Conservation (phyloP, 2,113 vertebrate genomes). For the Burhinus bistriatus region DNA sequence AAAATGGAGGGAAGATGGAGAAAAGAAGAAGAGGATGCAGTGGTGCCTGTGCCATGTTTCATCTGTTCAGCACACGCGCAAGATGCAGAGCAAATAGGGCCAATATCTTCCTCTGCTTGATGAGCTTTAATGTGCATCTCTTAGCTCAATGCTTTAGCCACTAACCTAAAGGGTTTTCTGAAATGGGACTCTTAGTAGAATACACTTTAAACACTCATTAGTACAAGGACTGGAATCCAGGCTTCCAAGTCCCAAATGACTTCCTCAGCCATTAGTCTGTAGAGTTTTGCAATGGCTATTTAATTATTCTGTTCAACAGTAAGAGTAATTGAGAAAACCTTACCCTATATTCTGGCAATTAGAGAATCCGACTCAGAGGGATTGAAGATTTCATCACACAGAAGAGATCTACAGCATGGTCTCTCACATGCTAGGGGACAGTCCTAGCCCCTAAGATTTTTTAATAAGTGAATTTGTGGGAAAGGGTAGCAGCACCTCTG, state of each 20-base stretch:
- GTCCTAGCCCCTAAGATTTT: neutral
- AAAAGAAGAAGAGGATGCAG: neutral
- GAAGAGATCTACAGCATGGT: neutral
- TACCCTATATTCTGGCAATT: neutral
- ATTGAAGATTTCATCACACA: neutral
- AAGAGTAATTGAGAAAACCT: conserved; percentile 6
- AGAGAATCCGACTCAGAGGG: neutral
- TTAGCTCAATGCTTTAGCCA: neutral
- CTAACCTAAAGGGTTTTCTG: neutral
- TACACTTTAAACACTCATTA: conserved; percentile 7
- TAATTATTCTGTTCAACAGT: conserved; percentile 15
- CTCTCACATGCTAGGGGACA: neutral
- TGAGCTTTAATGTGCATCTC: neutral
- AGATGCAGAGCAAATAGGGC: neutral
- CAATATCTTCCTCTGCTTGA: neutral
- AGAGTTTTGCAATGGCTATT: neutral
- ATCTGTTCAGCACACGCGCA: neutral
- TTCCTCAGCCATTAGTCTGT: neutral
- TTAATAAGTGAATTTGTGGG: neutral
- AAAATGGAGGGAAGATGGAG: neutral
- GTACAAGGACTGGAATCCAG: neutral
- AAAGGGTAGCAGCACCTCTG: neutral
- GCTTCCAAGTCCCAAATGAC: neutral
- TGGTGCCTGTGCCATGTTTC: neutral
- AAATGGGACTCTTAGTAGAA: neutral